These are phyloP conservation scores for Trichomalopsis sarcophagae DNA, from an alignment of 1,140 invertebrate species.

Conservation along the genomic window DNA sequence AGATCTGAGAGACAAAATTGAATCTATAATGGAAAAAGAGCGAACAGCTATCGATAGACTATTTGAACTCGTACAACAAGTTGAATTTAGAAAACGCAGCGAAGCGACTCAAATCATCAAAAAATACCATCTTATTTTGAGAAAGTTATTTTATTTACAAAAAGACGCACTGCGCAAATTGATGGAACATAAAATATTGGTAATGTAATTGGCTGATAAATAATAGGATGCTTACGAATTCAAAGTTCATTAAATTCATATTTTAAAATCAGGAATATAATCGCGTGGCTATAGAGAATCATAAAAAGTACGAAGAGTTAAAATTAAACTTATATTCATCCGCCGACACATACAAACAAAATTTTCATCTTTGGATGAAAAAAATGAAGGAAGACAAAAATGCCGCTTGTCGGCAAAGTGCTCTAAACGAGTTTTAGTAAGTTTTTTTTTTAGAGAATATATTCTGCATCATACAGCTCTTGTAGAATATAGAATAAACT, in stretches of 20 bases:
- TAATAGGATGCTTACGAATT: background rate
- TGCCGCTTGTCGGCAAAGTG: slow-evolving; percentile 16
- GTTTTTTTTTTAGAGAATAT: background rate
- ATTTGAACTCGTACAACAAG: slow-evolving; percentile 15
- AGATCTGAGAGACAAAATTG: background rate
- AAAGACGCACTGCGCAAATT: slow-evolving; percentile 39
- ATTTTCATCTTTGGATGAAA: slow-evolving; percentile 25
- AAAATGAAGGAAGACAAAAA: slow-evolving; percentile 19
- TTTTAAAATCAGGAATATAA: slow-evolving; percentile 52
- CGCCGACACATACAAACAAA: slow-evolving; percentile 4
- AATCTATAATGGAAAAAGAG: slow-evolving; percentile 22
- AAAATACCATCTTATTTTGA: slow-evolving; percentile 51
- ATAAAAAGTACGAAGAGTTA: slow-evolving; percentile 50
- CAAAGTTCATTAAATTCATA: background rate
- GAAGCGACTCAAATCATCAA: slow-evolving; percentile 32
- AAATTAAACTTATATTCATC: slow-evolving; percentile 35
- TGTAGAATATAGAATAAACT: background rate
- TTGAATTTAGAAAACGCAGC: background rate
- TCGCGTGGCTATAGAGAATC: slow-evolving; percentile 38
- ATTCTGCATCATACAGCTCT: background rate
- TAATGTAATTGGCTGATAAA: slow-evolving; percentile 2
- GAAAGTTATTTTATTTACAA: slow-evolving; percentile 37
- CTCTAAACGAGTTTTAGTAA: slow-evolving; percentile 35
- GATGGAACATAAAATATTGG: slow-evolving; percentile 54
- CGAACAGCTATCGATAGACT: background rate